Evolutionary conservation across 2,113 vertebrate species (phyloP).

Genomic region (Cygnus atratus): DNA sequence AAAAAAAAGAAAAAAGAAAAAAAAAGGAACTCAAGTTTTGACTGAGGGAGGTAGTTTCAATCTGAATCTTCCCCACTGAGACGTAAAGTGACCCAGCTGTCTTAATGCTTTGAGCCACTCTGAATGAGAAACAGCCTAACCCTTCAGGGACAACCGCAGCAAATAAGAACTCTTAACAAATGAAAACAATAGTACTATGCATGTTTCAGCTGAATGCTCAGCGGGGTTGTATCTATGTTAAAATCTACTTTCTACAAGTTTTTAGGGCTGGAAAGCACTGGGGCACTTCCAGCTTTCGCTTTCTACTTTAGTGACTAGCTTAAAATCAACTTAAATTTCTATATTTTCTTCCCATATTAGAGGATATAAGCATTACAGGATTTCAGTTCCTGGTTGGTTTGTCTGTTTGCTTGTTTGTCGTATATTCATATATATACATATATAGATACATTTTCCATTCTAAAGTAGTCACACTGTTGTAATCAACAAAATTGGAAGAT

Average conservation of each 20-base stretch:
- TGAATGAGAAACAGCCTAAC: neutral
- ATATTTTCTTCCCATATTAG: neutral
- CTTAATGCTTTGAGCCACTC: neutral
- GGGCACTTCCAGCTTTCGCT: neutral
- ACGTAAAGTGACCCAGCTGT: neutral
- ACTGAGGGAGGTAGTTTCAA: neutral
- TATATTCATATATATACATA: neutral
- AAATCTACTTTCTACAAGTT: neutral
- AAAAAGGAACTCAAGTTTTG: neutral
- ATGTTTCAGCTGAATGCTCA: neutral
- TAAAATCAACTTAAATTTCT: neutral
- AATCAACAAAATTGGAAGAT: neutral
- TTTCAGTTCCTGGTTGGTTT: neutral
- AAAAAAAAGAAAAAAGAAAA: no score
- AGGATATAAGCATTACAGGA: neutral
- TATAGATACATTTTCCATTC: neutral
- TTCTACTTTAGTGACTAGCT: neutral
- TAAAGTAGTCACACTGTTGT: neutral
- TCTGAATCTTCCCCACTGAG: neutral
- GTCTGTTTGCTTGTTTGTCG: neutral
- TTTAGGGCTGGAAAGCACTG: neutral
- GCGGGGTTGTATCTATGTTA: neutral
- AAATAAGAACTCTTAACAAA: neutral
- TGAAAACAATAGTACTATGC: neutral
- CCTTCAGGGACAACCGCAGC: neutral